phyloP scores from a whole-genome alignment of 2,888 invertebrate species.

The Agriopis aurantiaria region DNA sequence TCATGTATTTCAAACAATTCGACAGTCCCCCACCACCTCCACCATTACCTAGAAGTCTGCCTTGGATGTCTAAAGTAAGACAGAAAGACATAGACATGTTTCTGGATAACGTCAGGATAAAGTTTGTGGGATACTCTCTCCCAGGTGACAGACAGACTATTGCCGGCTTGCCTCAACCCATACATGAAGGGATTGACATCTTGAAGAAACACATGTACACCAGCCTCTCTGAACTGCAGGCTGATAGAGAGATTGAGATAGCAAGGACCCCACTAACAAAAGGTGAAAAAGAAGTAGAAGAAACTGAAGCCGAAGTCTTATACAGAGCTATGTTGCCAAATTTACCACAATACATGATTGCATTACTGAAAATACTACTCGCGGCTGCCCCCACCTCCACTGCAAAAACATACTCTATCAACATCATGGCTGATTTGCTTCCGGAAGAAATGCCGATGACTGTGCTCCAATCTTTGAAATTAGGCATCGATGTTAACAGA shows the following conservation, averaged over 20 bases:
- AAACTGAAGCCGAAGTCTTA: conserved; percentile 94
- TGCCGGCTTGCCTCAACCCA: conserved; percentile 98
- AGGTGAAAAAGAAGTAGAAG: conserved; percentile 91
- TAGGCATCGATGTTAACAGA: conserved; percentile 98
- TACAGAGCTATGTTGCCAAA: conserved; percentile 98
- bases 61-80: conserved; percentile 98
- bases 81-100: conserved; percentile 97
- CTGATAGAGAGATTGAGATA: conserved; percentile 96
- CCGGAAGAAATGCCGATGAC: conserved; percentile 99
- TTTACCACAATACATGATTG: conserved; percentile 99
- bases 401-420: conserved; percentile 98
- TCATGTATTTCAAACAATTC: conserved; percentile 78
- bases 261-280: conserved; percentile 96
- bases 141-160: conserved; percentile 94
- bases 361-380: conserved; percentile 97
- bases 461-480: conserved; percentile 96
- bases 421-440: conserved; percentile 98
- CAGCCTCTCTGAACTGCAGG: conserved; percentile 96
- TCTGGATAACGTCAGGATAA: conserved; percentile 95
- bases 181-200: conserved; percentile 97
- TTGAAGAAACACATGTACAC: conserved; percentile 97
- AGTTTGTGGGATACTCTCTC: conserved; percentile 98
- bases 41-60: conserved; percentile 89
- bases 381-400: conserved; percentile 99
- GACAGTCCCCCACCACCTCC: conserved; percentile 81